Evolutionary conservation across 1,140 invertebrate species (phyloP).

Genomic region (Centruroides sculpturatus): DNA sequence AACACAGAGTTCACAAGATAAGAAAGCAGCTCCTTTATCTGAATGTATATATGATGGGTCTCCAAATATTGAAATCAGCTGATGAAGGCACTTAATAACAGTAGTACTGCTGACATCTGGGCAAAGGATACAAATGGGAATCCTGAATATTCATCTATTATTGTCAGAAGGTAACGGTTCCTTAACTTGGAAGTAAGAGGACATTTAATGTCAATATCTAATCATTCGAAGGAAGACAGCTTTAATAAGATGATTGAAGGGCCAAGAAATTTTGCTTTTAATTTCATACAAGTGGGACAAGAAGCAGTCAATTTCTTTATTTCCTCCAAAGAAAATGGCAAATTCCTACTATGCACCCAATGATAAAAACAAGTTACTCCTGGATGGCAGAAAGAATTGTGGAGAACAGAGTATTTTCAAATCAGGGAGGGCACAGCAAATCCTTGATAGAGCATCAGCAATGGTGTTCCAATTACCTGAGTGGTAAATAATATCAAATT

Average conservation of each 20-base stretch:
- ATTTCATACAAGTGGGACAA: slow-evolving; percentile 10
- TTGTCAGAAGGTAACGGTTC: slow-evolving; percentile 20
- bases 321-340: slow-evolving; percentile 17
- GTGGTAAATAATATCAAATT: slow-evolving; percentile 3
- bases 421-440: background rate
- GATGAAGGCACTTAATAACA: background rate
- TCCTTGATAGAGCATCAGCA: background rate
- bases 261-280: slow-evolving; percentile 15
- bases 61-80: background rate
- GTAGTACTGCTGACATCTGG: background rate
- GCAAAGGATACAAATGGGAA: slow-evolving; percentile 20
- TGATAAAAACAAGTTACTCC: slow-evolving; percentile 18
- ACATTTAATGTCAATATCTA: slow-evolving; percentile 24
- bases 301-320: background rate
- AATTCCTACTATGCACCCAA: slow-evolving; percentile 16
- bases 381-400: slow-evolving; percentile 19
- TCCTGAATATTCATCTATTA: slow-evolving; percentile 24
- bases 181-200: slow-evolving; percentile 18
- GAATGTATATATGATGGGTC: background rate
- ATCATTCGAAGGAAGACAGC: slow-evolving; percentile 17
- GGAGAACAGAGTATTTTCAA: background rate
- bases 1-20: too few species aligned
- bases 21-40: too few species aligned
- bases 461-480: background rate
- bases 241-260: slow-evolving; percentile 16